Evolutionary conservation across 2,113 vertebrate species (phyloP).

Genomic region (Panurus biarmicus): DNA sequence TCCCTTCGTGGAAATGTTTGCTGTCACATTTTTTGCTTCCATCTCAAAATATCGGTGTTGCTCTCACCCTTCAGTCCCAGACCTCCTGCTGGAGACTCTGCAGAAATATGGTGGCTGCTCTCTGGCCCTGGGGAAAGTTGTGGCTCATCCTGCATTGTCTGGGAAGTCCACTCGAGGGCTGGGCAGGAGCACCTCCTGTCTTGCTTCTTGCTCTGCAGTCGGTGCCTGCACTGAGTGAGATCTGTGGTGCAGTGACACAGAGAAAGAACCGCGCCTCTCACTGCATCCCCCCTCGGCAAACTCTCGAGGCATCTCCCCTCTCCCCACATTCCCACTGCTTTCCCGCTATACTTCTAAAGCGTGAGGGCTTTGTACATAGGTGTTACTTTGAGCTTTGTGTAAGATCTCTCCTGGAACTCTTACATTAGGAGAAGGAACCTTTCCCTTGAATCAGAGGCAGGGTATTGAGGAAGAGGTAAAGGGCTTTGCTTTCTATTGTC

Average conservation of each 20-base stretch:
- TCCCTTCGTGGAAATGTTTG: neutral
- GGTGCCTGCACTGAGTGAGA: neutral
- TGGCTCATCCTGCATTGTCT: accelerated
- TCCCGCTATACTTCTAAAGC: accelerated
- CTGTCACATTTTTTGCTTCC: neutral
- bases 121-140: neutral
- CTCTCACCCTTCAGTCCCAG: neutral
- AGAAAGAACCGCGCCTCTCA: accelerated
- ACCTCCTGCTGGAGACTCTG: neutral
- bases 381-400: neutral
- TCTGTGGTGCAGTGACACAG: neutral
- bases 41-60: neutral
- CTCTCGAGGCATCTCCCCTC: neutral
- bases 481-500: neutral
- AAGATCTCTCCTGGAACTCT: neutral
- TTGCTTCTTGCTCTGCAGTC: neutral
- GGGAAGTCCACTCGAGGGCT: neutral
- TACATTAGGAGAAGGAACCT: neutral
- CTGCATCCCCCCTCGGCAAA: neutral
- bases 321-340: accelerated
- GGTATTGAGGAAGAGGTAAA: neutral
- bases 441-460: neutral
- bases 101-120: neutral
- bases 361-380: neutral
- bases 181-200: neutral